Evolutionary conservation across 2,888 invertebrate species (phyloP).

Genomic region (Oasisia sp.): DNA sequence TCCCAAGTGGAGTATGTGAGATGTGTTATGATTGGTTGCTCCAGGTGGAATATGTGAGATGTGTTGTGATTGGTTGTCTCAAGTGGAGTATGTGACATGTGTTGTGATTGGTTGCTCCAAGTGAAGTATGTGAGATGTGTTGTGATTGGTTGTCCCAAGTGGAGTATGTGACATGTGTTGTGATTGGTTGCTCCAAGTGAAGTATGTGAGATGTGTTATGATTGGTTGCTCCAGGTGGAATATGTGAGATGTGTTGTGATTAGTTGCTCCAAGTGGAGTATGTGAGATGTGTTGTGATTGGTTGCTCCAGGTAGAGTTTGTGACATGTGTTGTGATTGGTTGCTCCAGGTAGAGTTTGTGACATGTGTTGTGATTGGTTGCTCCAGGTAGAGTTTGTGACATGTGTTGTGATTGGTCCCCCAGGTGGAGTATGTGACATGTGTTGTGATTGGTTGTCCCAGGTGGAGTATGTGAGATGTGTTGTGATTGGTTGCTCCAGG

Average conservation of each 20-base stretch:
- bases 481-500: no score
- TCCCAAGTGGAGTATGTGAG: no score
- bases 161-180: not conserved
- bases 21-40: no score
- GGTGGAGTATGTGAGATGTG: no score
- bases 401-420: not conserved
- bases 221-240: no score
- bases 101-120: no score
- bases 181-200: conserved; percentile 39
- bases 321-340: not conserved
- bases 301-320: conserved; percentile 41
- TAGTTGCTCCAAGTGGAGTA: no score
- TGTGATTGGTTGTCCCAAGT: no score
- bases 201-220: conserved; percentile 31
- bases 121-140: no score
- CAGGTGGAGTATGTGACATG: not conserved
- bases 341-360: not conserved
- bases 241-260: no score
- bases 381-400: no score
- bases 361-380: not conserved
- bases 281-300: conserved; percentile 17
- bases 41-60: not conserved
- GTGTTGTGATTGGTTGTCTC: conserved; percentile 29
- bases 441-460: not conserved
- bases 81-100: conserved; percentile 41